These are phyloP conservation scores for Halcyon malimbica DNA, from an alignment of 2,113 vertebrate species.

Conservation along the genomic window DNA sequence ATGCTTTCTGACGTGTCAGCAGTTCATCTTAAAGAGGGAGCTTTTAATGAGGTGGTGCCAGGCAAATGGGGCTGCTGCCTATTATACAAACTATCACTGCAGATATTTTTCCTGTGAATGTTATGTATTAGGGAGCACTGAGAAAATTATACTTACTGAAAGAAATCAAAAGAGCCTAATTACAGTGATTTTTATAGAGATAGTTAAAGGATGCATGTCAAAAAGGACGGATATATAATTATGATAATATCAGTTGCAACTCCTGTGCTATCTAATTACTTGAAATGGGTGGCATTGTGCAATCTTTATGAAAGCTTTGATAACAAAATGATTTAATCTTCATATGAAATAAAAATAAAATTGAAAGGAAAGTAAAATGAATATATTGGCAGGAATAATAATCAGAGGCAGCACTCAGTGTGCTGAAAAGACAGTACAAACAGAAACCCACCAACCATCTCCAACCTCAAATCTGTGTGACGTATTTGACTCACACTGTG, in stretches of 20 bases:
- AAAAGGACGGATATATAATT: constrained; percentile 22
- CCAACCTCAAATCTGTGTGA: background rate
- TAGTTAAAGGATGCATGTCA: constrained; percentile 15
- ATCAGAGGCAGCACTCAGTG: background rate
- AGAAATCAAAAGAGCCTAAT: constrained; percentile 31
- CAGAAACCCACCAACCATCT: background rate
- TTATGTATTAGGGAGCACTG: background rate
- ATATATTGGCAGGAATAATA: background rate
- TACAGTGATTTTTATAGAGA: constrained; percentile 21
- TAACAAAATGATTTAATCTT: constrained; percentile 15
- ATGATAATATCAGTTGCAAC: background rate
- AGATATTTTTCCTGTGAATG: background rate
- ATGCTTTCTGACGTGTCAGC: background rate
- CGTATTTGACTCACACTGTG: background rate
- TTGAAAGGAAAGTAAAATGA: background rate
- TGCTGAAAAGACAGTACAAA: background rate
- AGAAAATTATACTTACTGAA: constrained; percentile 22
- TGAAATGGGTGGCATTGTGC: background rate
- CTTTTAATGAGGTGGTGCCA: background rate
- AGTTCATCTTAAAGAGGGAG: background rate
- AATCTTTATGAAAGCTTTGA: background rate
- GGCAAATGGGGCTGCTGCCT: constrained; percentile 1
- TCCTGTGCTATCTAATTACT: constrained; percentile 22
- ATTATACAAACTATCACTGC: background rate
- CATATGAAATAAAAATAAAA: background rate